Base-by-base conservation (phyloP, 2,888 invertebrate genomes). In the Drosophila falleni region DNA sequence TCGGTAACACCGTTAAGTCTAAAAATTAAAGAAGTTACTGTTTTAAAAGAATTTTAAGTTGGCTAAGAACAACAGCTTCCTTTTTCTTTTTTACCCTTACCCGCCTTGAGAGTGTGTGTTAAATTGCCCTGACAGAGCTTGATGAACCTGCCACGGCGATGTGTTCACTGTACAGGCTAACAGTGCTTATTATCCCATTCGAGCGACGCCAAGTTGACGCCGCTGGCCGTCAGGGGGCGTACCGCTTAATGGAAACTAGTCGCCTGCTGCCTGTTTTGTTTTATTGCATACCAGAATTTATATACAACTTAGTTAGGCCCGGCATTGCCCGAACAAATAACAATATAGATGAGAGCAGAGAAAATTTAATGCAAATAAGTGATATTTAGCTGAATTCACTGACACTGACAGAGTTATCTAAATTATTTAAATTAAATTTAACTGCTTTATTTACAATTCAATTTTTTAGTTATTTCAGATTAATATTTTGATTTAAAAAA, bases 201-300 rank as follows among this genome's bases (percentile, higher is more conserved):
- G 68, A 73, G 72, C 73, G 85, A 82, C 85, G 85, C 85, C 85
- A 87, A 81, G 77, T 71, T 85, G 85, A 84, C 85, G 85, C 81
- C 81, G 76, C 23, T 44, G 54, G 70, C 72, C 81, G 68, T 39
- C 79, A 65, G 66, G 78, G 68, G 86, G 84, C 82, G 86, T 83
- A 68, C 11, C 81, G 67, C 81, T 81, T 83, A 85, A 82, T 83
- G 81, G 72, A 69, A 81, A 81, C 82, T 69, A 80, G 81, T 82
- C 76, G 82, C 84, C 84, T 71, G 80, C 64, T 70, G 72, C 66
- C 33, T 41, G 53, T 71, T 71, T 71, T 68, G 53, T 58, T 71
- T 78, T 73, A 73, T 74, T 78, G 77, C 72, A 68, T 65, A 67
- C 70, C 77, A 53, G 59, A 59, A 53, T 47, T 68, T 60, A 72